Evolutionary conservation across 2,797 vertebrate genomes (phyloP), one percentile per base, ranked within the genome.

Genomic region (Hippoglossus hippoglossus): DNA sequence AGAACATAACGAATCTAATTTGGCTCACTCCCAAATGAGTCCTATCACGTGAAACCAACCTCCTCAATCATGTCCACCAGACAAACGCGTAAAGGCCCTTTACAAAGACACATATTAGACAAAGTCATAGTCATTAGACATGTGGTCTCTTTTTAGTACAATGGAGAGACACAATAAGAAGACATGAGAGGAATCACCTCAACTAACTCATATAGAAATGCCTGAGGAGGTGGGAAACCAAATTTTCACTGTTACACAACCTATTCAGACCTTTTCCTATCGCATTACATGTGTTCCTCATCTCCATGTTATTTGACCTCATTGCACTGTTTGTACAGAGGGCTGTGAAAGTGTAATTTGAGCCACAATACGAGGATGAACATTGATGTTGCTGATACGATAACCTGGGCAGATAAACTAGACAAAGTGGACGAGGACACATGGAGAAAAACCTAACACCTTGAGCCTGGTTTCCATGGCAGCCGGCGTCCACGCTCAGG

Each of bases 381-480:
- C 7, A 4, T 0, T 41, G 31, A 78, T 36, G 25, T 52, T 74
- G 69, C 41, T 56, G 13, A 81, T 47, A 21, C 52, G 66, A 73
- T 74, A 54, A 71, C 41, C 22, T 21, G 13, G 36, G 13, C 31
- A 7, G 62, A 73, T 56, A 12, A 49, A 21, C 19, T 6, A 19
- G 26, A 10, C 1, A 46, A 60, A 64, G 3, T 47, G 44, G 28
- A 63, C 8, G 59, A 49, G 26, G 49, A 34, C 52, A 75, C 18
- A n/a, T 49, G 65, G 52, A 54, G 55, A 63, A 18, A 68, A 60
- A 21, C 25, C 46, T 62, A 28, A 53, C 1, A 25, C 47, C 46
- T 39, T 3, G 3, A 46, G 39, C 71, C 47, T 31, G 0, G 71
- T 89, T 89, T 66, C 81, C 73, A 84, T 85, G 80, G 79, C 63